Evolutionary conservation across 2,888 invertebrate genomes (phyloP), one percentile per base, ranked within the genome.

Genomic region (Micoletzkya japonica): DNA sequence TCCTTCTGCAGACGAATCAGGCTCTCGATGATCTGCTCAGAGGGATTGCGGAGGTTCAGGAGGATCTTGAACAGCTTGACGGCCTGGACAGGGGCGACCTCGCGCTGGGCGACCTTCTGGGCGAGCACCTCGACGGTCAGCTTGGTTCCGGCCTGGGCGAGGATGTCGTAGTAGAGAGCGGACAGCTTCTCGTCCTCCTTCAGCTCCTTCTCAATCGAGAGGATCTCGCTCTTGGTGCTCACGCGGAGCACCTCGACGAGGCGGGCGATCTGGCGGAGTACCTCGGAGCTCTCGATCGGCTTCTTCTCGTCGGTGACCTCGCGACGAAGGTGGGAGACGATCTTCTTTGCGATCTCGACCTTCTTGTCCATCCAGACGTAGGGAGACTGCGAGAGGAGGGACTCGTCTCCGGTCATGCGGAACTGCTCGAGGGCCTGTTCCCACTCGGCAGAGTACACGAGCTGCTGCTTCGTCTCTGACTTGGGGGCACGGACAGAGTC

Each of bases 211-310:
- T 76, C 76, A 68, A 83, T 71, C 57, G 76, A 49, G 60, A 77
- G 50, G 50, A 84, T 70, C 60, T 83, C 77, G 24, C 73, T 71
- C 49, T 71, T 57, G 30, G 75, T 74, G 72, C 73, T 72, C 71
- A 74, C 74, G 61, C 77, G 81, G 70, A 83, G 69, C 70, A 81
- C 57, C 54, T 77, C 71, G 64, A 84, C 81, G 68, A 83, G 76
- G 57, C 77, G 74, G 44, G 73, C 75, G 56, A 80, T 73, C 44
- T 76, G 72, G 34, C 76, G 71, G 49, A 72, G 63, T 50, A 73
- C 74, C 60, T 75, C 77, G 70, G 71, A 72, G 61, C 64, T 73
- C 75, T 74, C 6, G 44, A 20, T 10, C 14, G 30, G 56, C n/a
- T n/a, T n/a, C 44, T 68, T 63, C 50, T 69, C 44, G 4, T 14